phyloP scores from a whole-genome alignment of 2,888 invertebrate species.

The Melanotus villosus region DNA sequence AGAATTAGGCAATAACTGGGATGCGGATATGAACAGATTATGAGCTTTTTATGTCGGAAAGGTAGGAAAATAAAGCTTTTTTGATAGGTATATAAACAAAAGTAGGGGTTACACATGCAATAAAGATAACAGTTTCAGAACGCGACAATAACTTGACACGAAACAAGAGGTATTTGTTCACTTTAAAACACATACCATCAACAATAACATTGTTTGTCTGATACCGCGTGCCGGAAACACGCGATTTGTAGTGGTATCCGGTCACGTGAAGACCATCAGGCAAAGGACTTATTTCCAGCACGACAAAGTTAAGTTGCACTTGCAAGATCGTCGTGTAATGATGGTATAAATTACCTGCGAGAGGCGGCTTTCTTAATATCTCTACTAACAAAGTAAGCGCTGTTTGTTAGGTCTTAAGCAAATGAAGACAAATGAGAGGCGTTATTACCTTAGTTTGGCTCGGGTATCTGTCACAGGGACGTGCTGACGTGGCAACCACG shows the following conservation, averaged over 20 bases:
- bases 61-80: slow-evolving; percentile 29
- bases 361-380: slow-evolving; percentile 57
- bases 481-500: slow-evolving; percentile 57
- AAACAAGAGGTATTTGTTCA: slow-evolving; percentile 26
- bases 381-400: slow-evolving; percentile 56
- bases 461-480: slow-evolving; percentile 61
- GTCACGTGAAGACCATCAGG: slow-evolving; percentile 41
- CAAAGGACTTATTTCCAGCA: slow-evolving; percentile 27
- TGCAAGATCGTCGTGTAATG: slow-evolving; percentile 45
- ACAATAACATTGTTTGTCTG: slow-evolving; percentile 32
- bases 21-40: slow-evolving; percentile 4
- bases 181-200: slow-evolving; percentile 32
- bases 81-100: slow-evolving; percentile 27
- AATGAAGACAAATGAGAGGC: slow-evolving; percentile 68
- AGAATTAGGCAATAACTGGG: not conserved
- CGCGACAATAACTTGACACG: slow-evolving; percentile 33
- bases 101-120: slow-evolving; percentile 25
- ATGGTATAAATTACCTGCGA: slow-evolving; percentile 52
- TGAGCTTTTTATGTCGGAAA: slow-evolving; percentile 11
- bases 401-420: slow-evolving; percentile 63
- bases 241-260: slow-evolving; percentile 42
- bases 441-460: slow-evolving; percentile 67
- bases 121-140: slow-evolving; percentile 30
- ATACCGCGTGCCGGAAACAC: slow-evolving; percentile 38
- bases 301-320: slow-evolving; percentile 29